Percentiles rank a stretch among this genome's conserved stretches.
Conservation (phyloP, 2,888 invertebrate genomes). For the Petrolisthes manimaculis region DNA sequence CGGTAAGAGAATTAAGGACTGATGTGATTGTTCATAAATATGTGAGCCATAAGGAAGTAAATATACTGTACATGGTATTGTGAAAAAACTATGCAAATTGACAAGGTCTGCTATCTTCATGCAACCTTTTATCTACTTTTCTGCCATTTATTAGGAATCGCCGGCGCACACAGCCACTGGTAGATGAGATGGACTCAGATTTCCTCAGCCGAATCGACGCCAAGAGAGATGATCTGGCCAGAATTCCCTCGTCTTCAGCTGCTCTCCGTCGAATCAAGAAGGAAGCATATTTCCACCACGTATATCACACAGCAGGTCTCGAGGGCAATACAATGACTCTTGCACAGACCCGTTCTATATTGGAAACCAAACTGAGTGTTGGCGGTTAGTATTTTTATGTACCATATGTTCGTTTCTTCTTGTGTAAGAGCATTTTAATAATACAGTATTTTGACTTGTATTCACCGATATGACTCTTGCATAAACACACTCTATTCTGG, state of each 20-base stretch:
- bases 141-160: conserved; percentile 74
- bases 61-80: no score
- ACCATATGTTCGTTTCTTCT: no score
- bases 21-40: no score
- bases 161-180: conserved; percentile 87
- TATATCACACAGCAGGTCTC: conserved; percentile 96
- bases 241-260: conserved; percentile 83
- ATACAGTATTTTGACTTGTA: no score
- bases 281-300: conserved; percentile 93
- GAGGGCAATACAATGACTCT: conserved; percentile 98
- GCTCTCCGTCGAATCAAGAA: conserved; percentile 89
- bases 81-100: no score
- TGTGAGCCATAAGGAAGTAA: no score
- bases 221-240: conserved; percentile 84
- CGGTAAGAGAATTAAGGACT: no score
- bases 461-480: no score
- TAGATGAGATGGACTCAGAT: conserved; percentile 87
- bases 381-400: conserved; percentile 76
- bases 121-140: no score
- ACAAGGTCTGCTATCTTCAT: no score
- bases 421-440: no score
- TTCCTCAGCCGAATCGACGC: conserved; percentile 84
- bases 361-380: conserved; percentile 85
- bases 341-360: conserved; percentile 88
- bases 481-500: no score